phyloP scores from a whole-genome alignment of 2,888 invertebrate species.

The Diadegma fenestrale region DNA sequence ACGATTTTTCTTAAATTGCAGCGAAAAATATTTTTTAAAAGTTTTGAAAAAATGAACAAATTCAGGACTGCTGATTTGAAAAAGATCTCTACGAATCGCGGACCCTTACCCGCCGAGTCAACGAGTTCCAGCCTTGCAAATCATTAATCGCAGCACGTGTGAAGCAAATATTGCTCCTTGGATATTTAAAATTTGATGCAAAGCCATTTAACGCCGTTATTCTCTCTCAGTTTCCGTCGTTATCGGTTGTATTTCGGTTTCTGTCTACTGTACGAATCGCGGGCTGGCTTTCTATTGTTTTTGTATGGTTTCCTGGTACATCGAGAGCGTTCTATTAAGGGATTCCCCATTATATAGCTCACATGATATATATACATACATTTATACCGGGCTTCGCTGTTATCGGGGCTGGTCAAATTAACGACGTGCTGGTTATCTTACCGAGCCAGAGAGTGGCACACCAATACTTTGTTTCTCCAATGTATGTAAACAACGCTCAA shows the following conservation, averaged over 20 bases:
- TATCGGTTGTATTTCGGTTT: constrained; percentile 9
- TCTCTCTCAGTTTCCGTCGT: constrained; percentile 24
- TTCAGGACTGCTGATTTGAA: too few species aligned
- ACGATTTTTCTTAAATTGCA: too few species aligned
- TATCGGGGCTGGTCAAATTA: constrained; percentile 67
- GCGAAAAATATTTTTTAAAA: too few species aligned
- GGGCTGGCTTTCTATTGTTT: constrained; percentile 55
- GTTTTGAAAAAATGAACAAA: too few species aligned
- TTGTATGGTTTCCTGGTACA: constrained; percentile 34
- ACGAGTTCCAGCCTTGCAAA: neutral
- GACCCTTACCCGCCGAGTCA: too few species aligned
- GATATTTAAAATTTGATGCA: too few species aligned
- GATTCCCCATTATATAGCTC: constrained; percentile 33
- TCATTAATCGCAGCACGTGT: constrained; percentile 23
- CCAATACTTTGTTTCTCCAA: constrained; percentile 39
- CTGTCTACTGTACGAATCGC: constrained; percentile 1
- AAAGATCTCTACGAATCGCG: too few species aligned
- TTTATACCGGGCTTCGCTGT: constrained; percentile 21
- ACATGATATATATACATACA: constrained; percentile 14
- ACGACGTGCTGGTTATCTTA: constrained; percentile 68
- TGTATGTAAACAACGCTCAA: constrained; percentile 11
- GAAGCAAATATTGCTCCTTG: too few species aligned
- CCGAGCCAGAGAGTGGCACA: constrained; percentile 35
- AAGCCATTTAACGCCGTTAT: constrained; percentile 42
- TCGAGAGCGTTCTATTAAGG: constrained; percentile 59